phyloP scores from a whole-genome alignment of 1,140 invertebrate species.

The Lasioglossum albipes region DNA sequence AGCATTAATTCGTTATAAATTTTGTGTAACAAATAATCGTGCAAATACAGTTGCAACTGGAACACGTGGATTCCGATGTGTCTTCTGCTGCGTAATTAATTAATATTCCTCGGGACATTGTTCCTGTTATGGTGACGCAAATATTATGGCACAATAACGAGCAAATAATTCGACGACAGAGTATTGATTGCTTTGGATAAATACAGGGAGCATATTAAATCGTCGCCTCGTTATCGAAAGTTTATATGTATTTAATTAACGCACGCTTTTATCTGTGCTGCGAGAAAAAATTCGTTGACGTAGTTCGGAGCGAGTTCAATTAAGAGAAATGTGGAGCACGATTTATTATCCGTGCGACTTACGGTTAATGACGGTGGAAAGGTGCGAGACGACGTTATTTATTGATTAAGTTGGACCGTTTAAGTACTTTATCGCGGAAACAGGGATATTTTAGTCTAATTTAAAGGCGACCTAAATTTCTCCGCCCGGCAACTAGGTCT shows the following conservation, averaged over 20 bases:
- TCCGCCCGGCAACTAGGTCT: not conserved
- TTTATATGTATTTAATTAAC: not conserved
- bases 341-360: not conserved
- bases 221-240: not conserved
- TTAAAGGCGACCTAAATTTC: constrained; percentile 38
- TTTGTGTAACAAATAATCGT: too few species aligned
- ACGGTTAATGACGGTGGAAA: not conserved
- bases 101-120: too few species aligned
- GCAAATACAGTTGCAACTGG: too few species aligned
- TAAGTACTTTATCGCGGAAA: constrained; percentile 14
- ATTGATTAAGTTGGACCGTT: constrained; percentile 22
- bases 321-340: not conserved
- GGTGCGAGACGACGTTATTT: not conserved
- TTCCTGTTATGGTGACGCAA: too few species aligned
- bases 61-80: too few species aligned
- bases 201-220: not conserved
- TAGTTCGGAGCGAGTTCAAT: not conserved
- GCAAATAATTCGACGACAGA: too few species aligned
- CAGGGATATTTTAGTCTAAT: constrained; percentile 32
- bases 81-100: too few species aligned
- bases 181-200: too few species aligned
- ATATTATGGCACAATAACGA: too few species aligned
- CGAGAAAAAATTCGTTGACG: not conserved
- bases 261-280: too few species aligned
- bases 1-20: too few species aligned